Evolutionary conservation across 2,113 vertebrate species (phyloP), one percentile per base, ranked within the genome.

Genomic region (Tupaia tana): DNA sequence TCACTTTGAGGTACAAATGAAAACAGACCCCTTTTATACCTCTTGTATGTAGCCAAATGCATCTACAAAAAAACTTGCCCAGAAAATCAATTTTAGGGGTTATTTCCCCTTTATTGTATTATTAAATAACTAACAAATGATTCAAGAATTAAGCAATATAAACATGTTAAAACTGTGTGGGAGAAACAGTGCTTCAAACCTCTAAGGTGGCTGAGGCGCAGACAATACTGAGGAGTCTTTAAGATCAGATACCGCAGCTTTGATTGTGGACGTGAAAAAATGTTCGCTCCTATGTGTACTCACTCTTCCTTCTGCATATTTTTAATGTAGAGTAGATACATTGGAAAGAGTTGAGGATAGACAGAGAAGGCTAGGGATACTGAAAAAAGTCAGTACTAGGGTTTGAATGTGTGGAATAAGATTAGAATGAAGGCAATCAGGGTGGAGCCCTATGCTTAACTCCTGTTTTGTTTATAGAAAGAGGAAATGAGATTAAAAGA

Each of bases 1-100:
- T 89, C 59, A 70, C 43, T 93, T 64, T 56, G 90, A 89, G 34
- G 64, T 89, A 75, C 84, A 90, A 69, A 88, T 75, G 56, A 71
- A 81, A 92, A 74, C 13, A 74, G 20, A 4, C 15, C 13, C 2
- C 31, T 27, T 83, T 87, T 77, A 77, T 87, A n/a, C 14, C 75
- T 20, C 11, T 20, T 2, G 56, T 1, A 10, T 18, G 9, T 70
- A 93, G 43, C 20, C 83, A 43, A 83, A 61, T 67, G 54, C 3
- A 90, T n/a, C 25, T 70, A 2, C 69, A 29, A 79, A 77, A 77
- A 29, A 80, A 19, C 61, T 75, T 59, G 27, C n/a, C 71, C 54
- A 86, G 64, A 73, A 89, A 91, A 74, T 70, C 1, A 3, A 24
- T 59, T 43, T 94, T 63, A 61, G 82, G 3, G 70, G n/a, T 20